These are phyloP conservation scores for Lacanobia wlatinum DNA, from an alignment of 2,888 invertebrate genomes.

Conservation along the genomic window DNA sequence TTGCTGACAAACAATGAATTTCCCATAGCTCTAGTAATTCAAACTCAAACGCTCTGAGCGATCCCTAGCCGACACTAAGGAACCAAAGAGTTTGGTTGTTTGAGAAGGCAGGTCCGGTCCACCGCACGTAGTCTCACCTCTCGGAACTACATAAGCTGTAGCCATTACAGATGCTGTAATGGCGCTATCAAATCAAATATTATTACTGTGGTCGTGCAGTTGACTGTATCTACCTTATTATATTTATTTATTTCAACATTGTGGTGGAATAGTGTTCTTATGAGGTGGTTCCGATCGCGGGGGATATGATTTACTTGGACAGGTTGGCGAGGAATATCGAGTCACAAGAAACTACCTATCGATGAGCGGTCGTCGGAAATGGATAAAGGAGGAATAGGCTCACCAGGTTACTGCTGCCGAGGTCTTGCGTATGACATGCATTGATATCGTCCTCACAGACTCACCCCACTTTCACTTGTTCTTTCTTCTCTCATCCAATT, in stretches of 20 bases:
- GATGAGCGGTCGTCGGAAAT: slow-evolving; percentile 12
- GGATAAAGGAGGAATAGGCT: slow-evolving; percentile 33
- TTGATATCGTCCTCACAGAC: not conserved
- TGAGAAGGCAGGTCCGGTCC: not conserved
- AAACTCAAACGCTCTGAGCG: not conserved
- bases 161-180: not conserved
- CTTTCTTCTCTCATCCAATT: not conserved
- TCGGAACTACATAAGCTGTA: not conserved
- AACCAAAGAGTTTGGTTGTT: not conserved
- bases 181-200: not conserved
- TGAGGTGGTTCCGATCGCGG: no score
- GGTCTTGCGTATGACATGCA: not conserved
- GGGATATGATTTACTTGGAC: no score
- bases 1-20: not conserved
- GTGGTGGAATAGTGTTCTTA: no score
- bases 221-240: not conserved
- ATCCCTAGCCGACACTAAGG: not conserved
- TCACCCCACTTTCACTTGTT: slow-evolving; percentile 7
- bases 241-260: no score
- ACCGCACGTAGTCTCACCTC: not conserved
- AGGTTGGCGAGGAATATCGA: not conserved
- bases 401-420: slow-evolving; percentile 15
- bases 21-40: not conserved
- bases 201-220: slow-evolving; percentile 1
- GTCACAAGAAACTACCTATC: not conserved